Percentiles rank a stretch among this genome's conserved stretches.
These are phyloP conservation scores for Hyalella azteca DNA, from an alignment of 2,888 invertebrate genomes.

Conservation along the genomic window DNA sequence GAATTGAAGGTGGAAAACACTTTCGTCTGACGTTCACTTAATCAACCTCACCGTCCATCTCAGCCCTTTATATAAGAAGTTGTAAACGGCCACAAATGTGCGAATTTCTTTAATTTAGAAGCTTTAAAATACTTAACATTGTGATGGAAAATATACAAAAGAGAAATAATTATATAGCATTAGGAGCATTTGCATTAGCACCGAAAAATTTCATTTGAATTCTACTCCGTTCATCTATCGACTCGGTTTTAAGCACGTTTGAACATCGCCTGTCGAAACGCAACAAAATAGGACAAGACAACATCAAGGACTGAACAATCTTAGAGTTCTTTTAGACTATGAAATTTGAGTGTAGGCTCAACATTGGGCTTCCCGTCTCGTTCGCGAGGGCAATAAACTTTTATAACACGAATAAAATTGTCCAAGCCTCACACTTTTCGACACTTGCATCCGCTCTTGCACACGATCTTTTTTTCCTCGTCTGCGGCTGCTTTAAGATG, in stretches of 20 bases:
- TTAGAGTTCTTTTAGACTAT: neutral
- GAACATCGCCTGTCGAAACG: too few species aligned
- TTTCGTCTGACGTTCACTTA: neutral
- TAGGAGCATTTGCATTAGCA: too few species aligned
- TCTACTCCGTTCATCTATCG: too few species aligned
- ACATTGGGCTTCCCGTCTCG: neutral
- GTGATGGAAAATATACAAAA: too few species aligned
- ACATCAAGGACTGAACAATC: neutral
- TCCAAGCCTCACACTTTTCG: neutral
- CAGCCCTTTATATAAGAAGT: too few species aligned
- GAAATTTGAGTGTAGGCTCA: neutral
- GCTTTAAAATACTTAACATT: too few species aligned
- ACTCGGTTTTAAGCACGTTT: too few species aligned
- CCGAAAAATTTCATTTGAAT: too few species aligned
- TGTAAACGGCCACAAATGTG: too few species aligned
- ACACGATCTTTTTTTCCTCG: neutral
- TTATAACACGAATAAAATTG: constrained; percentile 14
- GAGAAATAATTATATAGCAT: too few species aligned
- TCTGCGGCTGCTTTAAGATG: neutral
- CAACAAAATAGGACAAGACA: neutral
- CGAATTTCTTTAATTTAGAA: too few species aligned
- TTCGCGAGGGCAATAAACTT: constrained; percentile 1
- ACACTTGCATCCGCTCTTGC: neutral
- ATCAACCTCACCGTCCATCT: neutral
- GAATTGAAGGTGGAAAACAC: constrained; percentile 3